Base-by-base conservation (phyloP, 2,888 invertebrate species). In the Synergus umbraculus region DNA sequence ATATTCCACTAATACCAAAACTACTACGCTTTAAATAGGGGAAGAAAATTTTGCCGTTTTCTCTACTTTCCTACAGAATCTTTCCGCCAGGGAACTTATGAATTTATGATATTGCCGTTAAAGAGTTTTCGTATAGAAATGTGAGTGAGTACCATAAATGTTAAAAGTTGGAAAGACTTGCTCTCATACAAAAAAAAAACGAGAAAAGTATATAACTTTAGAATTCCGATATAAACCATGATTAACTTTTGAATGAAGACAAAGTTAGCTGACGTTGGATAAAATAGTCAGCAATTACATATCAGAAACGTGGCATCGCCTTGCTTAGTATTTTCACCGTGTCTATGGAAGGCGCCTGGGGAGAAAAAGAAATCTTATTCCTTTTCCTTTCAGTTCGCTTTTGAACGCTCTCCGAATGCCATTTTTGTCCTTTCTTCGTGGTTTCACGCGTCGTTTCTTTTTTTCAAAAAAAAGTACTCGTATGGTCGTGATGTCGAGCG, bases 401-500 rank as follows among this genome's bases (percentile, higher is more conserved):
- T 29, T 15, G 64, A 65, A 65, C 64, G 64, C n/a, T 67, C 44
- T n/a, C 15, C 12, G 49, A 54, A 73, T 73, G 15, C 29, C 49
- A 69, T 29, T 29, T 69, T 46, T 49, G 54, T 73, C 54, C 29
- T 73, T 73, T 73, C 29, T 78, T 79, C 78, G 80, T 80, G 80
- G 60, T 79, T 81, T 80, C 79, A 80, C 80, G 78, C 66, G 69
- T 79, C 77, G 79, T 78, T 83, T 80, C 78, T 76, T 81, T 79
- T 80, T 77, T 22, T 13, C 37, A 58, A 58, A 60, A 63, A 46
- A 22, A 43, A 60, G n/a, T 15, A 9, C 22, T 41, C 80, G 81
- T 81, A 83, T 80, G 81, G 77, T 81, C 73, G 69, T 43, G 64
- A 80, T 60, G 79, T 77, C 77, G 66, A 79, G 80, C 81, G 80